Percentiles rank a stretch among this genome's conserved stretches.
Evolutionary conservation across 2,888 invertebrate genomes (phyloP).

Genomic region (Meteorus cinctellus): DNA sequence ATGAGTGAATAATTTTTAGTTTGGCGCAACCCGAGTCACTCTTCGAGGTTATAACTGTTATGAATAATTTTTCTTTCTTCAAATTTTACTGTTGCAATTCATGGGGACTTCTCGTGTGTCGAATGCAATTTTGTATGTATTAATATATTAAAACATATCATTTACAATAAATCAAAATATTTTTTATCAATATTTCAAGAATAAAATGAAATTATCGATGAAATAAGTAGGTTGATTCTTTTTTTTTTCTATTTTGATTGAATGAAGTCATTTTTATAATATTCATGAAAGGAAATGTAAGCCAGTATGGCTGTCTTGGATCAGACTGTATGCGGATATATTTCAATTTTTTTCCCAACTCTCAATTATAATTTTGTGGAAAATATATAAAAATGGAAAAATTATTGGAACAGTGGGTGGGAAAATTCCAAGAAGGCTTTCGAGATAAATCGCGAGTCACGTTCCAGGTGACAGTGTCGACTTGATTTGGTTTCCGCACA

Average conservation of each 20-base stretch:
- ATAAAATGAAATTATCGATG: constrained; percentile 8
- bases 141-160: constrained; percentile 28
- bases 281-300: constrained; percentile 4
- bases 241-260: constrained; percentile 7
- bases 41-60: constrained; percentile 32
- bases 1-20: constrained; percentile 19
- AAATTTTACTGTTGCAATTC: constrained; percentile 27
- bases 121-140: constrained; percentile 35
- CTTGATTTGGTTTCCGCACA: constrained; percentile 74
- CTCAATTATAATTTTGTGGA: constrained; percentile 22
- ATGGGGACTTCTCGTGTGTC: constrained; percentile 36
- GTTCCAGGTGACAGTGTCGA: constrained; percentile 74
- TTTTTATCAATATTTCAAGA: neutral
- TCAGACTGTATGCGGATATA: constrained; percentile 3
- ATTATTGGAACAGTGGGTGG: constrained; percentile 17
- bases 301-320: constrained; percentile 2
- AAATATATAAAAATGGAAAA: constrained; percentile 19
- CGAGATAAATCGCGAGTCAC: constrained; percentile 65
- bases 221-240: neutral
- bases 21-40: constrained; percentile 41
- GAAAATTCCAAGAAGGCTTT: constrained; percentile 25
- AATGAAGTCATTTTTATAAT: neutral
- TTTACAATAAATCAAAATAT: neutral
- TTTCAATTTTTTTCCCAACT: neutral
- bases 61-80: constrained; percentile 5